Percentiles rank a stretch among this genome's conserved stretches.
Evolutionary conservation across 2,113 vertebrate species (phyloP).

Genomic region (Typhlomys cinereus): DNA sequence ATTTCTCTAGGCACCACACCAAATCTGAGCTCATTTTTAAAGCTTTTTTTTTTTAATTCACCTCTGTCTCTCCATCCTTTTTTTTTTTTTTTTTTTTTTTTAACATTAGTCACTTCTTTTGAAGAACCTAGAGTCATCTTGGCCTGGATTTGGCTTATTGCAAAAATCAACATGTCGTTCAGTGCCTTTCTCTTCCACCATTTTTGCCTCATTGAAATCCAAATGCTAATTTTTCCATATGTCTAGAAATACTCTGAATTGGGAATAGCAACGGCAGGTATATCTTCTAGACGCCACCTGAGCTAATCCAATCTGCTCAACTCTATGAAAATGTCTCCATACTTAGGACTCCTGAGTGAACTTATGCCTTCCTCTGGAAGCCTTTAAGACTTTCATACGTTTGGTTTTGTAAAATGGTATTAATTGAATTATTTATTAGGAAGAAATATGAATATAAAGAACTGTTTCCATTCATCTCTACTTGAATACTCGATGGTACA

Average conservation of each 20-base stretch:
- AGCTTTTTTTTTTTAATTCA: background rate
- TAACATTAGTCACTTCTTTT: background rate
- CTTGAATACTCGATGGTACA: background rate
- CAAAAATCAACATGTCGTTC: background rate
- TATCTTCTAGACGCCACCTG: background rate
- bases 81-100: background rate
- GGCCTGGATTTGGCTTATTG: background rate
- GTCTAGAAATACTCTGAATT: constrained; percentile 41
- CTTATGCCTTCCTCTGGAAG: no score
- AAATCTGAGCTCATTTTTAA: background rate
- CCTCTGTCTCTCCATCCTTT: background rate
- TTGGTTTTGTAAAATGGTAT: background rate
- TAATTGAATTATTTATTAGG: background rate
- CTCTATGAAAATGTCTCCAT: background rate
- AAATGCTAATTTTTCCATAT: background rate
- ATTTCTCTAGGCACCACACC: accelerated
- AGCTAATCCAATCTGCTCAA: background rate
- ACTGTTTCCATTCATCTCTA: background rate
- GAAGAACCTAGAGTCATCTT: background rate
- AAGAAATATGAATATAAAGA: background rate
- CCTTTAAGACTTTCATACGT: background rate
- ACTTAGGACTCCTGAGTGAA: background rate
- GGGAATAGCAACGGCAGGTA: background rate
- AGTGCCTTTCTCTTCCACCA: background rate
- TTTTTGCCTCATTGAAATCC: background rate